phyloP scores from a whole-genome alignment of 2,888 invertebrate species.

The Celastrina argiolus region DNA sequence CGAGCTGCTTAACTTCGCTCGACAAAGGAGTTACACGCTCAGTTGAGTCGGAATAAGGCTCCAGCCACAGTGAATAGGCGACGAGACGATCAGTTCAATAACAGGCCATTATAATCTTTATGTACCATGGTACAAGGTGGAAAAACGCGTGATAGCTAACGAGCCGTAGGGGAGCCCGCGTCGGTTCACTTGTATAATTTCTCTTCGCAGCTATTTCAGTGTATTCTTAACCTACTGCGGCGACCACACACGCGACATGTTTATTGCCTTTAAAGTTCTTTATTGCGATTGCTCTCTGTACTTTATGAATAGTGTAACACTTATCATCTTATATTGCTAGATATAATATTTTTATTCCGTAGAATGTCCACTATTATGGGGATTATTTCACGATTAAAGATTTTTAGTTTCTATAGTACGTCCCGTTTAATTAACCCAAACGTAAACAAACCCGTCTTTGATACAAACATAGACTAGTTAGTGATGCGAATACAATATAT shows the following conservation, averaged over 20 bases:
- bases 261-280: constrained; percentile 3
- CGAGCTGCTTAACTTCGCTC: constrained; percentile 34
- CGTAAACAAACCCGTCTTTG: too few relatives aligned
- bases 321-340: background rate
- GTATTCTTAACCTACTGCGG: background rate
- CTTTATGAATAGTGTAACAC: constrained; percentile 3
- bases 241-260: background rate
- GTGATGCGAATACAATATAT: too few relatives aligned
- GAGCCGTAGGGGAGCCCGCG: background rate
- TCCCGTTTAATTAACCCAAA: too few relatives aligned
- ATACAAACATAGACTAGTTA: too few relatives aligned
- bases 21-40: constrained; percentile 36
- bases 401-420: background rate
- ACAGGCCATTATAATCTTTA: too few relatives aligned
- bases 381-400: background rate
- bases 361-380: background rate
- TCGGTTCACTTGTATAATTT: background rate
- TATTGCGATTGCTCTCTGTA: background rate
- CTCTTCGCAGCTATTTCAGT: background rate
- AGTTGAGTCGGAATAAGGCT: constrained; percentile 31
- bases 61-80: constrained; percentile 18
- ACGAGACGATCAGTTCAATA: too few relatives aligned
- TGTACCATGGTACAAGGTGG: too few relatives aligned
- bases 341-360: background rate
- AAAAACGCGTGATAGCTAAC: too few relatives aligned